A percentile compares a stretch with the other conserved stretches of the same genome.
phyloP scores from a whole-genome alignment of 2,797 vertebrate genomes.

The Scomberomorus guttatus region DNA sequence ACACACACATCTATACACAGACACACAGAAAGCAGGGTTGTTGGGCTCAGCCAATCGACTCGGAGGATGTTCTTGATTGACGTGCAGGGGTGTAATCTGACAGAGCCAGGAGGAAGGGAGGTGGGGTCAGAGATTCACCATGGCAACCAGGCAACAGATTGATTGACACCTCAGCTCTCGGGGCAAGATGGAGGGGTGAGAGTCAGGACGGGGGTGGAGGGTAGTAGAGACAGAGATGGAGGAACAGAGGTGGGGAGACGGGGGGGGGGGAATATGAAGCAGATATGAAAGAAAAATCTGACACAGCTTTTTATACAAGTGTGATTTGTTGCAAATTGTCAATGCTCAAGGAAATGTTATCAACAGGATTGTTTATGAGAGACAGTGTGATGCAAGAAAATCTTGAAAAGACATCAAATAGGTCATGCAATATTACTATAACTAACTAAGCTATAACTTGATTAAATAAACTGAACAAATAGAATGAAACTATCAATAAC shows the following conservation, averaged over 20 bases:
- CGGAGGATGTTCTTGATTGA: slow-evolving; percentile 58
- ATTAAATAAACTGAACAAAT: slow-evolving; percentile 33
- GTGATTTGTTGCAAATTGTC: slow-evolving; percentile 1
- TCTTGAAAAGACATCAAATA: slow-evolving; percentile 11
- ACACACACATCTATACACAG: not conserved
- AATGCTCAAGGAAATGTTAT: not conserved
- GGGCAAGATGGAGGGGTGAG: slow-evolving; percentile 58
- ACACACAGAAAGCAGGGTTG: not conserved
- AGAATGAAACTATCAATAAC: slow-evolving; percentile 32
- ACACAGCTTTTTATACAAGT: slow-evolving; percentile 2
- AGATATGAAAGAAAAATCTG: slow-evolving; percentile 17
- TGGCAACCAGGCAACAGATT: slow-evolving; percentile 65
- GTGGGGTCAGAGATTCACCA: slow-evolving; percentile 69
- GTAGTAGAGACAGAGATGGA: slow-evolving; percentile 26
- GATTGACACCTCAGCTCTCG: slow-evolving; percentile 70
- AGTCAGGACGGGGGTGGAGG: slow-evolving; percentile 45
- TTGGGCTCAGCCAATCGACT: slow-evolving; percentile 56
- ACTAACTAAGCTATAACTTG: slow-evolving; percentile 2
- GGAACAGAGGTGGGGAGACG: slow-evolving; percentile 17
- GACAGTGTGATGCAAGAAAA: not conserved
- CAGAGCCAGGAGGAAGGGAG: slow-evolving; percentile 59
- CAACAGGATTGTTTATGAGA: slow-evolving; percentile 27
- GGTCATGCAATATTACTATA: not conserved
- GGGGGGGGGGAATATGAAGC: not conserved
- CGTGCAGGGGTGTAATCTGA: slow-evolving; percentile 65